A percentile compares a stretch with the other conserved stretches of the same genome.
Conservation (phyloP, 1,140 invertebrate species). For the Hormaphis cornu region DNA sequence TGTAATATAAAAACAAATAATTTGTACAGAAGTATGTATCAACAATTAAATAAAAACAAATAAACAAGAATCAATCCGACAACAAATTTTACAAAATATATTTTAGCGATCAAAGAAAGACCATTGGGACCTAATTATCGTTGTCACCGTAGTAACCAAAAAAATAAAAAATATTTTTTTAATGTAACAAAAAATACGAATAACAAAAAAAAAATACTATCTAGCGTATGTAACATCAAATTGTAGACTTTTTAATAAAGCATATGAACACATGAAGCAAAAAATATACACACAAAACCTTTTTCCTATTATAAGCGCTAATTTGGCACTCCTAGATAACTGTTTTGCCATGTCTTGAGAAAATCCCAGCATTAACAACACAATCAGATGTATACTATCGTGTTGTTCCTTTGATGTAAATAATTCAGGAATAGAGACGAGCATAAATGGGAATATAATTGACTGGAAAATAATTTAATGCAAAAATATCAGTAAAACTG, state of each 20-base stretch:
- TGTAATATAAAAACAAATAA: no score
- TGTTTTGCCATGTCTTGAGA: not conserved
- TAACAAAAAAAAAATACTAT: not conserved
- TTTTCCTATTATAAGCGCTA: not conserved
- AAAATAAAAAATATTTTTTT: not conserved
- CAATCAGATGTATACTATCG: not conserved
- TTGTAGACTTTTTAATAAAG: not conserved
- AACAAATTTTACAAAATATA: no score
- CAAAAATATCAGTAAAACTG: not conserved
- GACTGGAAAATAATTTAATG: constrained; percentile 10
- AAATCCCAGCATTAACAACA: constrained; percentile 4
- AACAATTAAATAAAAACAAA: no score
- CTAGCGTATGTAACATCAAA: not conserved
- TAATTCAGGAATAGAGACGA: constrained; percentile 5
- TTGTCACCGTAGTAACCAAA: not conserved
- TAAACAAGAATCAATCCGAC: no score
- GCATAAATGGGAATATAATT: not conserved
- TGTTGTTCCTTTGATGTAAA: not conserved
- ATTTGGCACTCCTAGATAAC: not conserved
- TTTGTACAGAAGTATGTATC: no score
- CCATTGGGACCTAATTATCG: no score
- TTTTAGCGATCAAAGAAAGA: no score
- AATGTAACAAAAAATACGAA: no score
- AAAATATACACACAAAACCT: constrained; percentile 20
- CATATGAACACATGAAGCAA: constrained; percentile 17